phyloP scores from a whole-genome alignment of 2,888 invertebrate species.

The Phasia obesa region DNA sequence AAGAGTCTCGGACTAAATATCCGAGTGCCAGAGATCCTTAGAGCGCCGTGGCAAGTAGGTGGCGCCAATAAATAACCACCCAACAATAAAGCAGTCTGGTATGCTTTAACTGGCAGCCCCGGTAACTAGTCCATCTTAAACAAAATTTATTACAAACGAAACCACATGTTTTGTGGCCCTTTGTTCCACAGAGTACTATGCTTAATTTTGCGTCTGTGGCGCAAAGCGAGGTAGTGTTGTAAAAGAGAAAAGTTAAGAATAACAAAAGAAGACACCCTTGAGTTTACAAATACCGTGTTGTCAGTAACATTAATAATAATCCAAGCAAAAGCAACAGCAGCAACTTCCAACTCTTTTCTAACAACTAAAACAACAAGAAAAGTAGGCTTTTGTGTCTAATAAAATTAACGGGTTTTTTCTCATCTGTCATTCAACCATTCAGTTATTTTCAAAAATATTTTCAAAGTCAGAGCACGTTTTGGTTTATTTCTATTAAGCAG shows the following conservation, averaged over 20 bases:
- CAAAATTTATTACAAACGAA: too few relatives aligned
- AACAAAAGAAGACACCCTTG: neutral
- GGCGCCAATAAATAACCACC: too few relatives aligned
- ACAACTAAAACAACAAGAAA: neutral
- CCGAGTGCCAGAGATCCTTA: too few relatives aligned
- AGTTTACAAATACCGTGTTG: neutral
- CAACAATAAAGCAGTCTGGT: too few relatives aligned
- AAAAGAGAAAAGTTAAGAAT: neutral
- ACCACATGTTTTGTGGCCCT: too few relatives aligned
- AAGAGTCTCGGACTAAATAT: too few relatives aligned
- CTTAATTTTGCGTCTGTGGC: too few relatives aligned
- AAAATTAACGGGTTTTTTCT: neutral
- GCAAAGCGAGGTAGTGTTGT: too few relatives aligned
- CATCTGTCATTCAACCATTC: neutral
- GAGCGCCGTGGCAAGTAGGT: too few relatives aligned
- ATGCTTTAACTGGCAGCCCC: too few relatives aligned
- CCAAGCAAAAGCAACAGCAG: neutral
- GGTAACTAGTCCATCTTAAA: too few relatives aligned
- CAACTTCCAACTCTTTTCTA: neutral
- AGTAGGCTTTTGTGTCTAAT: neutral
- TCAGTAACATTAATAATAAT: neutral
- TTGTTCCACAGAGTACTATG: too few relatives aligned
- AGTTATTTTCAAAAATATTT: neutral
- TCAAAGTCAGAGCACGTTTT: neutral
- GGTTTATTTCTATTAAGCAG: neutral